These are phyloP conservation scores for Drosophila malerkotliana DNA, from an alignment of 1,140 invertebrate genomes.

Conservation along the genomic window DNA sequence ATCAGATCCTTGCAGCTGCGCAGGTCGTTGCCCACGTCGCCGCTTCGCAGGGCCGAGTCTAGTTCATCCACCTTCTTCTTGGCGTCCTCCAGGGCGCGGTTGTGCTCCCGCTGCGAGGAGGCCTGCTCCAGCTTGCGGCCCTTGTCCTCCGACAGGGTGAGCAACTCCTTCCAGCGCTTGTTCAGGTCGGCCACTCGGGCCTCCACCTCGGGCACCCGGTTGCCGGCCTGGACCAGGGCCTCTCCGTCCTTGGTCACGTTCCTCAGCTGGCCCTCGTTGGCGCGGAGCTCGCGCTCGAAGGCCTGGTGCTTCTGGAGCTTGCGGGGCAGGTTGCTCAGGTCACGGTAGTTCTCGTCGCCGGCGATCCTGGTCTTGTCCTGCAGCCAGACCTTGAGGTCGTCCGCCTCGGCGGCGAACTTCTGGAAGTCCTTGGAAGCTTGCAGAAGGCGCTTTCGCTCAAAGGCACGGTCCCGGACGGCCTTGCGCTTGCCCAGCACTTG, in stretches of 20 bases:
- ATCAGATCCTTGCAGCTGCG: slow-evolving; percentile 94
- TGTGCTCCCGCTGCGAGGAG: slow-evolving; percentile 79
- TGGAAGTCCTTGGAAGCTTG: slow-evolving; percentile 92
- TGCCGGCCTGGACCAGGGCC: slow-evolving; percentile 88
- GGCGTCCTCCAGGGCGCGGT: slow-evolving; percentile 90
- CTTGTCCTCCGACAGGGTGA: slow-evolving; percentile 91
- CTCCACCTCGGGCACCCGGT: slow-evolving; percentile 89
- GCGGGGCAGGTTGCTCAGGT: slow-evolving; percentile 94
- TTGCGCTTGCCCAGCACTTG: slow-evolving; percentile 90
- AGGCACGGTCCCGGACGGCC: slow-evolving; percentile 90
- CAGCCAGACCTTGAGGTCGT: slow-evolving; percentile 95
- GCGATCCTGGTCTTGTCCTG: slow-evolving; percentile 96
- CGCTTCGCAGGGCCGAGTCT: slow-evolving; percentile 89
- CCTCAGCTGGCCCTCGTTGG: slow-evolving; percentile 94
- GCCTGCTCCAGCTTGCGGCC: slow-evolving; percentile 88
- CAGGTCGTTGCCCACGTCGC: slow-evolving; percentile 93
- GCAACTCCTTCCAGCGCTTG: slow-evolving; percentile 89
- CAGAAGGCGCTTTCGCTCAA: slow-evolving; percentile 89
- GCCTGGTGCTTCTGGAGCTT: slow-evolving; percentile 99
- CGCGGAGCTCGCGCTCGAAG: slow-evolving; percentile 96
- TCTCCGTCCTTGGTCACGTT: slow-evolving; percentile 92
- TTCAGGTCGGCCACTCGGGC: slow-evolving; percentile 88
- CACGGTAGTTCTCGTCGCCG: slow-evolving; percentile 96
- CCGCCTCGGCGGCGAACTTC: slow-evolving; percentile 94
- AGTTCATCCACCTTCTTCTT: slow-evolving; percentile 92